Percentiles rank a stretch among this genome's conserved stretches.
These are phyloP conservation scores for Sphecodes monilicornis DNA, from an alignment of 2,888 invertebrate species.

Conservation along the genomic window DNA sequence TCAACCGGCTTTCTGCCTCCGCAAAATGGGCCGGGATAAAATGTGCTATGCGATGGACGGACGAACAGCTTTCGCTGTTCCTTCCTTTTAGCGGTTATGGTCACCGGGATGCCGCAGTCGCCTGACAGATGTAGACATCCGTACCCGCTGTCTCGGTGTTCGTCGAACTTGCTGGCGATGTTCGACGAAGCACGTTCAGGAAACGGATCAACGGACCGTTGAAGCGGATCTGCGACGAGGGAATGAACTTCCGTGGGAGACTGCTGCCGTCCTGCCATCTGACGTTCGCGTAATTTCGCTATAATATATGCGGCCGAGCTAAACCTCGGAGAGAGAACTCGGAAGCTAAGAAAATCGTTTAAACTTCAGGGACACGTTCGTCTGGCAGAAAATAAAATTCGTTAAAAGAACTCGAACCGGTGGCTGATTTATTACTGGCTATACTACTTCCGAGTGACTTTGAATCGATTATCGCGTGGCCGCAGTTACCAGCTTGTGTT, in stretches of 20 bases:
- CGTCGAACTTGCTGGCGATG: slow-evolving; percentile 29
- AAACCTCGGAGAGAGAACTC: not conserved
- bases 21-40: slow-evolving; percentile 35
- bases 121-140: slow-evolving; percentile 43
- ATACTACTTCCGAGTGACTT: not conserved
- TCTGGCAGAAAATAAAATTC: slow-evolving; percentile 12
- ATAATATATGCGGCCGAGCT: not conserved
- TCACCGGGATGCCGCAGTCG: slow-evolving; percentile 36
- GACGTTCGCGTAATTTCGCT: slow-evolving; percentile 15
- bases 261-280: not conserved
- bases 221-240: not conserved
- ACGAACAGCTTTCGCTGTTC: slow-evolving; percentile 27
- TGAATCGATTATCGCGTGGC: not conserved
- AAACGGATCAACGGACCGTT: slow-evolving; percentile 32
- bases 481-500: not conserved
- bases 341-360: not conserved
- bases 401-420: not conserved
- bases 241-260: slow-evolving; percentile 11
- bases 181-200: not conserved
- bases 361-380: not conserved
- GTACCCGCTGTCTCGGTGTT: not conserved
- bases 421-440: not conserved
- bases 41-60: slow-evolving; percentile 14
- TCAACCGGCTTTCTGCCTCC: slow-evolving; percentile 15
- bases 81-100: slow-evolving; percentile 46